A percentile compares a stretch with the other conserved stretches of the same genome.
Evolutionary conservation across 2,888 invertebrate species (phyloP).

Genomic region (Ophraella communa): DNA sequence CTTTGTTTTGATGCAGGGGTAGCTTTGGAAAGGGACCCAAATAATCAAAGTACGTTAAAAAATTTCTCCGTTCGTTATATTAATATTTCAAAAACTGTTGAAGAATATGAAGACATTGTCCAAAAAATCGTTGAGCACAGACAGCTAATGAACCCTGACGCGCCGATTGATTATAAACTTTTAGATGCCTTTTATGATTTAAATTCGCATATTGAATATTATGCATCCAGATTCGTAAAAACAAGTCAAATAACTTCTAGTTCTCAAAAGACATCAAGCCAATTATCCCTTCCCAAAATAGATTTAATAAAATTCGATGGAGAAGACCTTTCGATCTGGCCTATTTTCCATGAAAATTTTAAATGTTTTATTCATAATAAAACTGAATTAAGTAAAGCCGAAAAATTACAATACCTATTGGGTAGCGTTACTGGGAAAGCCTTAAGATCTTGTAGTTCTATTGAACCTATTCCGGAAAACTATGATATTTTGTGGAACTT

Average conservation of each 20-base stretch:
- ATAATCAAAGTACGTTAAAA: background rate
- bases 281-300: too few species aligned
- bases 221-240: background rate
- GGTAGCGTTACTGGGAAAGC: background rate
- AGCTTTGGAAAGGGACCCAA: background rate
- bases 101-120: background rate
- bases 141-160: background rate
- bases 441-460: background rate
- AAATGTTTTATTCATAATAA: too few species aligned
- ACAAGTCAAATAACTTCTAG: too few species aligned
- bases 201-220: background rate
- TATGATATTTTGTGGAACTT: background rate
- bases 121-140: background rate
- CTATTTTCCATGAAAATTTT: too few species aligned
- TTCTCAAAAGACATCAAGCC: too few species aligned
- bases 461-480: background rate
- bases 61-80: conserved; percentile 1
- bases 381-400: background rate
- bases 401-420: background rate
- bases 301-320: too few species aligned
- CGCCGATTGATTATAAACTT: background rate
- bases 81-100: background rate
- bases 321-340: too few species aligned
- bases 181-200: background rate
- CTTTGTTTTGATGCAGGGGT: background rate